A percentile compares a stretch with the other conserved stretches of the same genome.
These are phyloP conservation scores for Phalacrocorax pelagicus DNA, from an alignment of 2,113 vertebrate species.

Conservation along the genomic window DNA sequence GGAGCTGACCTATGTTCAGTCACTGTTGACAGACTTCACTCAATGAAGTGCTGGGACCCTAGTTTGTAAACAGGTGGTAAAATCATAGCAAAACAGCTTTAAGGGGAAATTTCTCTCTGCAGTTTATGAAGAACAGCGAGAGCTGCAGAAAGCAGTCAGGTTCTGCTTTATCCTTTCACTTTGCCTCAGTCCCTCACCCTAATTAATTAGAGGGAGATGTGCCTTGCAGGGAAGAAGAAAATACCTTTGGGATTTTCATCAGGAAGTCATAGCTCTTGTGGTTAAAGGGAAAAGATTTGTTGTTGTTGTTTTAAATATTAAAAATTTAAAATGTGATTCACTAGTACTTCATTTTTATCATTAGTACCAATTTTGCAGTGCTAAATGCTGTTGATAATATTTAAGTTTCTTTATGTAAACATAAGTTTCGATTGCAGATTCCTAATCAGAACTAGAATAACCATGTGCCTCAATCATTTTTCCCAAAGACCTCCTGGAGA, in stretches of 20 bases:
- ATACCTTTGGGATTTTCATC: slow-evolving; percentile 68
- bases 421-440: slow-evolving; percentile 8
- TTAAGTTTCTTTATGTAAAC: slow-evolving; percentile 51
- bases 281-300: slow-evolving; percentile 64
- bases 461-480: slow-evolving; percentile 7
- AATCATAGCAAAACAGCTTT: neutral
- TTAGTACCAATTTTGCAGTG: slow-evolving; percentile 56
- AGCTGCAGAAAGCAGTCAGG: slow-evolving; percentile 4
- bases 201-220: slow-evolving; percentile 73
- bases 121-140: neutral
- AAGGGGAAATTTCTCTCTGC: neutral
- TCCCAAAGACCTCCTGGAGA: neutral
- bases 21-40: neutral
- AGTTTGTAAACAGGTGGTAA: neutral
- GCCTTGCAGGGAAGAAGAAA: slow-evolving; percentile 70
- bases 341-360: slow-evolving; percentile 62
- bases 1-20: neutral
- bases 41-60: neutral
- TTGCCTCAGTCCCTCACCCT: slow-evolving; percentile 34
- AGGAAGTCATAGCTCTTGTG: slow-evolving; percentile 70
- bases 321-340: slow-evolving; percentile 65
- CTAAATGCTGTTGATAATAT: slow-evolving; percentile 52
- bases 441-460: neutral
- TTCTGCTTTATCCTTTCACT: slow-evolving; percentile 15
- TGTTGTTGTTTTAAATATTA: slow-evolving; percentile 66